Conservation (phyloP, 1,140 invertebrate species). For the Phenacoccus solenopsis region DNA sequence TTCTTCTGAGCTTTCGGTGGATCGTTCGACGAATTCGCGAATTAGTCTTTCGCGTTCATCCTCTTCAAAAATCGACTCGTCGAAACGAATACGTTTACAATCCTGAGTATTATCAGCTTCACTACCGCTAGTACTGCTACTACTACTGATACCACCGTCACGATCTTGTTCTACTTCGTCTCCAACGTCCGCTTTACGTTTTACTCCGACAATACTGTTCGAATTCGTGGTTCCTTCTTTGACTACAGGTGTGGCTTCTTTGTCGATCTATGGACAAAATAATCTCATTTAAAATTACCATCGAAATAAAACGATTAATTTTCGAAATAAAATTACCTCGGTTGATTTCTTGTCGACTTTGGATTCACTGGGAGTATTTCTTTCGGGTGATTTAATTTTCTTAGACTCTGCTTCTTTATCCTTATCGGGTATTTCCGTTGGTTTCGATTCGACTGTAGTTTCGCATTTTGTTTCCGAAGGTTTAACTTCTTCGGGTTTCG, state of each 20-base stretch:
- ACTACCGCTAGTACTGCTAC: constrained; percentile 8
- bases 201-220: neutral
- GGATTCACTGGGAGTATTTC: neutral
- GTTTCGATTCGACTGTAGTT: neutral
- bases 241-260: constrained; percentile 4
- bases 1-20: constrained; percentile 42
- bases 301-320: neutral
- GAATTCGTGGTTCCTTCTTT: neutral
- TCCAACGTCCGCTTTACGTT: neutral
- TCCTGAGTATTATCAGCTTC: constrained; percentile 20
- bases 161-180: constrained; percentile 5
- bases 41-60: constrained; percentile 41
- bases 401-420: constrained; percentile 17
- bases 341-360: constrained; percentile 6
- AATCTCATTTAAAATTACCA: neutral
- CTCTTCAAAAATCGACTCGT: constrained; percentile 25
- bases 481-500: neutral
- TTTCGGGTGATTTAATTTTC: neutral
- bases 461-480: neutral
- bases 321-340: neutral
- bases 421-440: neutral
- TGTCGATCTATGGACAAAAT: neutral
- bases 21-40: constrained; percentile 43
- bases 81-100: constrained; percentile 14
- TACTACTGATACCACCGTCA: constrained; percentile 13